These are phyloP conservation scores for Syngnathus floridae DNA, from an alignment of 2,113 vertebrate genomes.

Conservation along the genomic window DNA sequence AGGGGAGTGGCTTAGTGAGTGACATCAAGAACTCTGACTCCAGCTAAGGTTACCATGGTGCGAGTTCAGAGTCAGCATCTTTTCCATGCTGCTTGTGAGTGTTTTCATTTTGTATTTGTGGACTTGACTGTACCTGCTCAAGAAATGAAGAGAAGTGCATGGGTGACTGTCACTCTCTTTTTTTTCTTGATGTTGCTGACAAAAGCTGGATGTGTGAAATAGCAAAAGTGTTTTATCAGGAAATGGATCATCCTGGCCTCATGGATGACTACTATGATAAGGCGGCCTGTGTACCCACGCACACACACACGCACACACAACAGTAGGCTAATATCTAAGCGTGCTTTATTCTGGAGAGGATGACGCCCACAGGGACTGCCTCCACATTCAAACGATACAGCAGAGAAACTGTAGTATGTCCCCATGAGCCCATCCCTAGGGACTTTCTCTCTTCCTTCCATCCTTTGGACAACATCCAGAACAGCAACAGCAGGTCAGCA, in stretches of 20 bases:
- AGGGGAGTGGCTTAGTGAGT: too few species aligned
- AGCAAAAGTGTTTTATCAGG: neutral
- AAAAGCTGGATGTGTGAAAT: neutral
- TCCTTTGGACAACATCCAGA: constrained; percentile 27
- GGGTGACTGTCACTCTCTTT: too few species aligned
- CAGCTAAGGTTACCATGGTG: too few species aligned
- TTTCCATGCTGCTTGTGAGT: too few species aligned
- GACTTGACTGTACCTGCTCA: too few species aligned
- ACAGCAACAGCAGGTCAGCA: constrained; percentile 39
- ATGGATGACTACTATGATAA: neutral
- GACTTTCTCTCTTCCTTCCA: constrained; percentile 43
- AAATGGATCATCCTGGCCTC: neutral
- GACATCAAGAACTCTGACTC: too few species aligned
- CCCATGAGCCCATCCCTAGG: constrained; percentile 55
- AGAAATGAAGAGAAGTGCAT: too few species aligned
- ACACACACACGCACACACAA: constrained; percentile 15
- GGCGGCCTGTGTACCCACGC: neutral
- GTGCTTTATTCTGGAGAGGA: constrained; percentile 52
- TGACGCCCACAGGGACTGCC: constrained; percentile 48
- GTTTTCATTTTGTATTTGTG: too few species aligned
- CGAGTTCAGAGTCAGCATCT: too few species aligned
- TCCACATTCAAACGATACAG: constrained; percentile 58
- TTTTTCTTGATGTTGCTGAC: neutral
- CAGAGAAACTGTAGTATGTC: constrained; percentile 56
- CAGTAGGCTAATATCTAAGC: constrained; percentile 19